A percentile compares a stretch with the other conserved stretches of the same genome.
These are phyloP conservation scores for Morpho deidamia DNA, from an alignment of 2,888 invertebrate genomes.

Conservation along the genomic window DNA sequence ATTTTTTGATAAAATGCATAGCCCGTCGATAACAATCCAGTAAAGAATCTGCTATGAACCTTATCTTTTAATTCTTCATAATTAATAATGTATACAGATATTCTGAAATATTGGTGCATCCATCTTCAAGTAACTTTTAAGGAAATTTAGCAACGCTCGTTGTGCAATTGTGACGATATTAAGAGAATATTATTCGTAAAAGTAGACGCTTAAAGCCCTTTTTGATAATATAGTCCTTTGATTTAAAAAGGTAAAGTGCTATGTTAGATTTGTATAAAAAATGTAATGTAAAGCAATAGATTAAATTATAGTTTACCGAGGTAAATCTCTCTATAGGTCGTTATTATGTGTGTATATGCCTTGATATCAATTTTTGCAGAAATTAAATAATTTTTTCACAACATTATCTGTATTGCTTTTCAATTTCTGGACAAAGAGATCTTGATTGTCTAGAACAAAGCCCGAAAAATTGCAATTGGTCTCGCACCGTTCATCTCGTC, in stretches of 20 bases:
- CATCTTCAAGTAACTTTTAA: too few species aligned
- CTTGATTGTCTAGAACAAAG: constrained; percentile 15
- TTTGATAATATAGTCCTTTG: too few species aligned
- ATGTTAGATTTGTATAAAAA: too few species aligned
- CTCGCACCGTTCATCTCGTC: constrained; percentile 24
- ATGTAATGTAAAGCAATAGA: too few species aligned
- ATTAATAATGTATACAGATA: neutral
- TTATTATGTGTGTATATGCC: neutral
- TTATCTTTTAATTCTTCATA: neutral
- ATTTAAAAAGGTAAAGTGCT: too few species aligned
- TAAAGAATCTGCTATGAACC: neutral
- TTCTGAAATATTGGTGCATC: too few species aligned
- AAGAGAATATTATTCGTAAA: too few species aligned
- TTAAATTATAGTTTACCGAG: neutral
- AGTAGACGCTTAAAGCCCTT: too few species aligned
- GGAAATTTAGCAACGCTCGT: too few species aligned
- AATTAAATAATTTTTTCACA: neutral
- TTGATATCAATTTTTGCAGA: neutral
- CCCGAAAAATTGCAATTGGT: constrained; percentile 27
- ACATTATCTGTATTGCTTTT: neutral
- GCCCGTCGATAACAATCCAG: neutral
- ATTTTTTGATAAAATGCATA: neutral
- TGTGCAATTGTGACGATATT: too few species aligned
- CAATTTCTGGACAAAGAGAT: constrained; percentile 7
- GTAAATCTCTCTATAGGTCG: neutral